Conservation (phyloP, 2,888 invertebrate genomes). For the Perizoma affinitatum region DNA sequence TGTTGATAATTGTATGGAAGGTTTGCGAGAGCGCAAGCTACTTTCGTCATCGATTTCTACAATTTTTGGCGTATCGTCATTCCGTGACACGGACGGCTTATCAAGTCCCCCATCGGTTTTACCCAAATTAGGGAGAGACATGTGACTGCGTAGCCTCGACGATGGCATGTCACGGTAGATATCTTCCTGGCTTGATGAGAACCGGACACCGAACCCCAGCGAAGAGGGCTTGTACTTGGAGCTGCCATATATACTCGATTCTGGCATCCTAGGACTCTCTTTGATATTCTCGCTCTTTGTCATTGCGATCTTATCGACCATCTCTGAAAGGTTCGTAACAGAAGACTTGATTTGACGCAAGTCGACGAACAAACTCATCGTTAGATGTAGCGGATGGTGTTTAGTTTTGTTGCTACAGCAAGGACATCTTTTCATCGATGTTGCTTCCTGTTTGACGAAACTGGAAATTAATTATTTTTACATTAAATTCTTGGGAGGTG, state of each 20-base stretch:
- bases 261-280: slow-evolving; percentile 57
- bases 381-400: slow-evolving; percentile 37
- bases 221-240: slow-evolving; percentile 73
- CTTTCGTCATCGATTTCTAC: slow-evolving; percentile 70
- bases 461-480: slow-evolving; percentile 30
- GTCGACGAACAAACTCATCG: slow-evolving; percentile 80
- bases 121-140: slow-evolving; percentile 78
- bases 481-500: not conserved
- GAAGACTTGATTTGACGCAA: slow-evolving; percentile 78
- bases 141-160: slow-evolving; percentile 73
- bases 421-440: slow-evolving; percentile 41
- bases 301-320: slow-evolving; percentile 78
- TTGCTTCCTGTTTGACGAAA: slow-evolving; percentile 17
- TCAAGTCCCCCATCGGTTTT: slow-evolving; percentile 65
- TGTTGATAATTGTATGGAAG: slow-evolving; percentile 59
- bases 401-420: slow-evolving; percentile 34
- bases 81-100: slow-evolving; percentile 53
- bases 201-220: slow-evolving; percentile 75
- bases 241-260: slow-evolving; percentile 58
- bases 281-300: slow-evolving; percentile 60
- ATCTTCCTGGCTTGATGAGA: slow-evolving; percentile 79
- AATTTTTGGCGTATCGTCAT: slow-evolving; percentile 62
- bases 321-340: slow-evolving; percentile 76
- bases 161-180: slow-evolving; percentile 75
- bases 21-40: slow-evolving; percentile 48